Conservation (phyloP, 2,888 invertebrate genomes). For the Thera britannica region DNA sequence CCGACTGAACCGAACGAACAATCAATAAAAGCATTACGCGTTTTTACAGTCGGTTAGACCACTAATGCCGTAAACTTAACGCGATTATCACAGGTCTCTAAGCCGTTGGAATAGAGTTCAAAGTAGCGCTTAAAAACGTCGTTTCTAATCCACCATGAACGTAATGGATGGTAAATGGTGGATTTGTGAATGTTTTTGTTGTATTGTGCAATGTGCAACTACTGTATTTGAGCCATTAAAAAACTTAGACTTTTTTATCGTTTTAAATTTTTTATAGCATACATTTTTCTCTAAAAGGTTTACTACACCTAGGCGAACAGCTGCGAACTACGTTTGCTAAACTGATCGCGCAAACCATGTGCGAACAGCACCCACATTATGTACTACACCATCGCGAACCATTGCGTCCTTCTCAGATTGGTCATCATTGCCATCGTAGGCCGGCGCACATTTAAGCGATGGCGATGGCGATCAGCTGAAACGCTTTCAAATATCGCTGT, state of each 20-base stretch:
- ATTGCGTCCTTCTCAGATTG: no score
- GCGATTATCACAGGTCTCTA: conserved; percentile 44
- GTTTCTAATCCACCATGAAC: conserved; percentile 40
- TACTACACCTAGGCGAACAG: no score
- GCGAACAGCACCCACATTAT: no score
- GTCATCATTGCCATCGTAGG: no score
- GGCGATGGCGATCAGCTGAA: no score
- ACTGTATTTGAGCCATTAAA: conserved; percentile 31
- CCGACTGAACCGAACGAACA: conserved; percentile 29
- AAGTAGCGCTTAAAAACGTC: conserved; percentile 17
- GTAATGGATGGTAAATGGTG: conserved; percentile 38
- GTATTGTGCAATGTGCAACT: conserved; percentile 43
- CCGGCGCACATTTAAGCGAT: no score
- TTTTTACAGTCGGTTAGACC: conserved; percentile 49
- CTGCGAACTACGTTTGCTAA: no score
- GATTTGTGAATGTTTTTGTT: conserved; percentile 37
- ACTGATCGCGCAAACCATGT: no score
- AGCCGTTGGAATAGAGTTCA: conserved; percentile 31
- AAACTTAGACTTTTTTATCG: conserved; percentile 9
- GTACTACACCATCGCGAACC: no score
- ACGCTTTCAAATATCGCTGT: no score
- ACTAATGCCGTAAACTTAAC: conserved; percentile 45
- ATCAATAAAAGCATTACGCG: conserved; percentile 46
- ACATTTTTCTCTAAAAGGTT: no score
- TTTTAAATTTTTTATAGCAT: not conserved